Evolutionary conservation across 1,140 invertebrate genomes (phyloP), one percentile per base, ranked within the genome.

Genomic region (Heliconius nattereri): DNA sequence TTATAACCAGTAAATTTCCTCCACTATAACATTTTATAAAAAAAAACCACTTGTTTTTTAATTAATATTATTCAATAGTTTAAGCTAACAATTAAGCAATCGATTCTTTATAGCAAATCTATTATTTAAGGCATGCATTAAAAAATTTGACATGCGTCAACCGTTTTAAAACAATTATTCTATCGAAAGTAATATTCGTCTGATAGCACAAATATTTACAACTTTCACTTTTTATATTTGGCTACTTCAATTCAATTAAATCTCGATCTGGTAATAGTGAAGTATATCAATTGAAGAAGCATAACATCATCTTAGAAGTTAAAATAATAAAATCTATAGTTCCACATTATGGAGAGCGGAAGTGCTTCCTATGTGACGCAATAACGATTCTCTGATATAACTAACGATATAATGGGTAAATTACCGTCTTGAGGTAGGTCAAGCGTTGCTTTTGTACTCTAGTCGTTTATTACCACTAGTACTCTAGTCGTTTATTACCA

Each of bases 151-250:
- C 13, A 66, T 26, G 60, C 60, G 60, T 60, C 23, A 60, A 60
- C 7, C 23, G 23, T 26, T 1, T 26, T 66, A 26, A 66, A 66
- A 66, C 57, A 84, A 76, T 81, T 75, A 79, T 83, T 83, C 73
- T 76, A 82, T 84, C 71, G 73, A 83, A 83, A 85, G 79, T 75
- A 75, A 77, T 71, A 40, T 71, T 76, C 6, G 45, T 70, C 20
- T 78, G 81, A 76, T 78, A 77, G 35, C 70, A 71, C 60, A 76
- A 35, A 32, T 60, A 73, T 60, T 79, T 52, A 76, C 71, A 82
- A 81, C 83, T 85, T 85, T 85, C 84, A 81, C 84, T 82, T 81
- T 73, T 37, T 81, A 72, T 72, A 73, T 79, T 81, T 78, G 70
- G 37, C 70, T 72, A 71, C 72, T 2, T 29, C 29, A 29, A 29